Evolutionary conservation across 2,113 vertebrate species (phyloP).

Genomic region (Columbina picui): DNA sequence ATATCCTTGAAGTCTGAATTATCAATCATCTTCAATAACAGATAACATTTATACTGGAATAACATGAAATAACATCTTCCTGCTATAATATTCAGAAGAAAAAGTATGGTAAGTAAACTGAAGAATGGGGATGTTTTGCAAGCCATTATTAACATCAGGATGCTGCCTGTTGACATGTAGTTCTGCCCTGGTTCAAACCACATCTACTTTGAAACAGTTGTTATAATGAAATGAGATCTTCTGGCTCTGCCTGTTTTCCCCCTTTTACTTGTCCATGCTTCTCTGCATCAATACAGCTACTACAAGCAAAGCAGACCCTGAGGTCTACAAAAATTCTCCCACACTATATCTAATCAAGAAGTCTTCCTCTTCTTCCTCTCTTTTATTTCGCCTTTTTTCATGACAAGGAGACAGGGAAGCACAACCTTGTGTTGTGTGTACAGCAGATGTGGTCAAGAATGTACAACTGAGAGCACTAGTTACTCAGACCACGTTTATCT

Average conservation of each 20-base stretch:
- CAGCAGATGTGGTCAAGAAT: neutral
- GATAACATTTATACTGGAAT: neutral
- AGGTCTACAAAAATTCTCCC: neutral
- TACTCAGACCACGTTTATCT: neutral
- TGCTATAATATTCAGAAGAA: neutral
- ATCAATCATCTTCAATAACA: neutral
- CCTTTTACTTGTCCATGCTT: neutral
- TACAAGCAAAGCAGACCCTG: neutral
- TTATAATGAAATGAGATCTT: neutral
- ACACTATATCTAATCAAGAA: neutral
- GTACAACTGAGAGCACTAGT: neutral
- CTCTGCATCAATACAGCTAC: neutral
- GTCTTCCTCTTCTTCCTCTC: neutral
- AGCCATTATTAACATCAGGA: neutral
- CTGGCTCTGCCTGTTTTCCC: neutral
- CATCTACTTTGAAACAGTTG: neutral
- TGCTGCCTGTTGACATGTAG: neutral
- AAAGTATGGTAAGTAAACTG: neutral
- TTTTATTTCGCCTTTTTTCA: neutral
- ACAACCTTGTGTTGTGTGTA: accelerated
- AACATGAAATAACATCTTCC: neutral
- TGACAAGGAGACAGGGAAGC: neutral
- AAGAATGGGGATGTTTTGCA: neutral
- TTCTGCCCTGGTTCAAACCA: neutral
- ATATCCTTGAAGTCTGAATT: neutral